Percentiles rank a stretch among this genome's conserved stretches.
Conservation (phyloP, 1,140 invertebrate species). For the Stenopsyche tienmushanensis region DNA sequence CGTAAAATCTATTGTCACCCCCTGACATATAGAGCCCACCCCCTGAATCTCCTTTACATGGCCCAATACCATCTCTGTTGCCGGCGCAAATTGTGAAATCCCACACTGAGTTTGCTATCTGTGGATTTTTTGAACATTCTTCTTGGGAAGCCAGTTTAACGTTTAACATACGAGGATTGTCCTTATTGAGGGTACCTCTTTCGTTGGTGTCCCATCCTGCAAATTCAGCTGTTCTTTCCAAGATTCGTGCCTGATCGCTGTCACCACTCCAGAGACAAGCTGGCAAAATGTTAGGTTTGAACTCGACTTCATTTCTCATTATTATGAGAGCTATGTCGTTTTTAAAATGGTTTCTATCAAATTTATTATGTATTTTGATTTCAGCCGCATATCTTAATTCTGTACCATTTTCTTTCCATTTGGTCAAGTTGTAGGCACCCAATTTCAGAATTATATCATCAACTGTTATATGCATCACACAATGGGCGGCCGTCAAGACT, state of each 20-base stretch:
- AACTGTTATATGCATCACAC: background rate
- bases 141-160: constrained; percentile 59
- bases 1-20: constrained; percentile 54
- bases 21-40: constrained; percentile 56
- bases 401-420: constrained; percentile 45
- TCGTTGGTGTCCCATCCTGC: constrained; percentile 64
- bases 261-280: constrained; percentile 51
- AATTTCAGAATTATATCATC: constrained; percentile 45
- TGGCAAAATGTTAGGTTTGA: constrained; percentile 48
- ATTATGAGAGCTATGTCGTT: constrained; percentile 36
- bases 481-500: constrained; percentile 40
- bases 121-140: too few relatives aligned
- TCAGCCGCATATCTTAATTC: constrained; percentile 41
- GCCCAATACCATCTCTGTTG: constrained; percentile 55
- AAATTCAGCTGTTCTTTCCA: constrained; percentile 49
- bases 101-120: too few relatives aligned
- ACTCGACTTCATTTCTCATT: constrained; percentile 38
- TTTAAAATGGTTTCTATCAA: constrained; percentile 42
- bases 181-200: constrained; percentile 48
- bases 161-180: constrained; percentile 54
- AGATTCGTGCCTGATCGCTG: constrained; percentile 45
- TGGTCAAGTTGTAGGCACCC: constrained; percentile 44
- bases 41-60: constrained; percentile 62
- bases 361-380: constrained; percentile 48
- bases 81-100: constrained; percentile 60